A percentile compares a stretch with the other conserved stretches of the same genome.
These are phyloP conservation scores for Beroe ovata DNA, from an alignment of 37 sponge, comb jelly and placozoan species.

Conservation along the genomic window DNA sequence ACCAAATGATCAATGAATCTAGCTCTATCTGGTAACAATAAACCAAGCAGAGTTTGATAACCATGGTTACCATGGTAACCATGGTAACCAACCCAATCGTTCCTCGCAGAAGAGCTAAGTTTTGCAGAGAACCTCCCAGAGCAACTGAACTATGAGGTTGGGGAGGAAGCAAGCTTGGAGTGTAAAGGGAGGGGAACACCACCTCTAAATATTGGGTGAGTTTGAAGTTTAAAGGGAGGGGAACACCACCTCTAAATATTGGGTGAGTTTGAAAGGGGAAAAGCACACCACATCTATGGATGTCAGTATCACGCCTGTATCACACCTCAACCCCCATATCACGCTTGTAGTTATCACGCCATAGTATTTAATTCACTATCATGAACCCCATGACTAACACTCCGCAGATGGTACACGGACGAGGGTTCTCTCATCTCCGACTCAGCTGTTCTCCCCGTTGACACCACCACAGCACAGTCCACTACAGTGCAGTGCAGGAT, in stretches of 20 bases:
- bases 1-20: too few species aligned
- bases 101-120: constrained; percentile 38
- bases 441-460: neutral
- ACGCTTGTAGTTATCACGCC: too few species aligned
- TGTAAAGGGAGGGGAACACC: constrained; percentile 26
- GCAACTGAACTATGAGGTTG: neutral
- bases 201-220: constrained; percentile 34
- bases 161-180: neutral
- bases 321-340: too few species aligned
- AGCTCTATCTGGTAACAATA: too few species aligned
- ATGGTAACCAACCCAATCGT: too few species aligned
- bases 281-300: constrained; percentile 18
- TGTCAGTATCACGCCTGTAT: neutral
- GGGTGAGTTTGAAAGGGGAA: constrained; percentile 1
- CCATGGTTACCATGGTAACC: too few species aligned
- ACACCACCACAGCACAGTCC: neutral
- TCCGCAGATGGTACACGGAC: constrained; percentile 45
- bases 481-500: neutral
- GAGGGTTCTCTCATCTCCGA: neutral
- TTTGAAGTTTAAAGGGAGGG: neutral
- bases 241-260: constrained; percentile 24
- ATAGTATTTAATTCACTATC: too few species aligned
- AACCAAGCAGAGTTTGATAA: too few species aligned
- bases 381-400: neutral
- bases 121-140: constrained; percentile 26